Percentiles rank a stretch among this genome's conserved stretches.
Conservation (phyloP, 2,113 vertebrate genomes). For the Sander vitreus region DNA sequence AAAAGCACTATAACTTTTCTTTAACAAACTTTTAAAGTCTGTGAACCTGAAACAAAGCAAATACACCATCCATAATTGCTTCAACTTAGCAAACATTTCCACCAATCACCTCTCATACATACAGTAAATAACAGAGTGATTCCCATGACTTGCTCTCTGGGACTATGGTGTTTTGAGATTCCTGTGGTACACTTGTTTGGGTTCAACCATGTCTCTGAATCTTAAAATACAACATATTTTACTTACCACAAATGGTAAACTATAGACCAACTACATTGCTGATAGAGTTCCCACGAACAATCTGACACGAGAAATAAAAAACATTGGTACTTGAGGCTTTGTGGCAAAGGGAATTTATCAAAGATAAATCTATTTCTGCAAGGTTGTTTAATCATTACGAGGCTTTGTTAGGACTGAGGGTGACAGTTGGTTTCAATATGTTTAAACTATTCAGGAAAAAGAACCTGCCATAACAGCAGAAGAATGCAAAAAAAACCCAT, state of each 20-base stretch:
- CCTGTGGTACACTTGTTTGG: conserved; percentile 71
- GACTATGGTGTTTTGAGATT: conserved; percentile 66
- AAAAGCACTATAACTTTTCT: not conserved
- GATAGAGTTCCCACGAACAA: conserved; percentile 70
- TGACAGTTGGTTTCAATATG: not conserved
- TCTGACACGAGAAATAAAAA: conserved; percentile 30
- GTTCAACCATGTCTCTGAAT: conserved; percentile 47
- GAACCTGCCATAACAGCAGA: not conserved
- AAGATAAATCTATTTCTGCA: not conserved
- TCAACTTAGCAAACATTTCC: conserved; percentile 46
- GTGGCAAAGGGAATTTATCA: conserved; percentile 2
- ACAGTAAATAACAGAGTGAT: conserved; percentile 29
- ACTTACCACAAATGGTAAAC: conserved; percentile 59
- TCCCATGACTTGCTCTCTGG: conserved; percentile 67
- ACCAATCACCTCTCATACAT: conserved; percentile 1
- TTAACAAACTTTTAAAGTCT: conserved; percentile 21
- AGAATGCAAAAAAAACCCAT: not conserved
- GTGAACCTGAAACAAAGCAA: conserved; percentile 27
- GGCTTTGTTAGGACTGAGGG: not conserved
- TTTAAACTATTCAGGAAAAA: not conserved
- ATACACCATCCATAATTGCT: conserved; percentile 6
- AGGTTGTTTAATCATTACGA: not conserved
- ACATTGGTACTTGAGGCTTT: conserved; percentile 22
- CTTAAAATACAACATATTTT: conserved; percentile 71
- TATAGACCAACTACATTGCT: conserved; percentile 17